Percentiles rank a stretch among this genome's conserved stretches.
Conservation (phyloP, 1,140 invertebrate genomes). For the Dufourea novaeangliae region DNA sequence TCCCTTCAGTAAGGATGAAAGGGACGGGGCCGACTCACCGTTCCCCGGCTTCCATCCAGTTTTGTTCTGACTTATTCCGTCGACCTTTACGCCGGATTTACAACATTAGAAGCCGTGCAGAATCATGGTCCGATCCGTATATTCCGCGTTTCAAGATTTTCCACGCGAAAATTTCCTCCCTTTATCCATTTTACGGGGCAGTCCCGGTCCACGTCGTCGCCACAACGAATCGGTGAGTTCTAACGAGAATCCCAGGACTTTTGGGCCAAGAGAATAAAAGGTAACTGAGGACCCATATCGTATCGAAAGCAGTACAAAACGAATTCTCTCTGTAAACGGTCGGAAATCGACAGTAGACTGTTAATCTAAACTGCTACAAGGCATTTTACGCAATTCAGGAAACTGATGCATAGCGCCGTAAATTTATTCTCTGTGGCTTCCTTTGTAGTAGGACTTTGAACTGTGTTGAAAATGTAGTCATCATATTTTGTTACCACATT, state of each 20-base stretch:
- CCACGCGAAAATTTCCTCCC: slow-evolving; percentile 5
- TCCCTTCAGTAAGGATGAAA: slow-evolving; percentile 59
- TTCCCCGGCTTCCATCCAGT: slow-evolving; percentile 22
- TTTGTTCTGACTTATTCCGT: slow-evolving; percentile 22
- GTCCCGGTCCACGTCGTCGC: background rate
- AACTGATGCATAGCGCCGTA: no score
- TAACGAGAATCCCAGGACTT: slow-evolving; percentile 9
- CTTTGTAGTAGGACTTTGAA: no score
- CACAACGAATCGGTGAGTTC: background rate
- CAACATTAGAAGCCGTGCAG: slow-evolving; percentile 5
- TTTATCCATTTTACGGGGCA: background rate
- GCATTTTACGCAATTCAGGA: background rate
- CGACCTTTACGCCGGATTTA: slow-evolving; percentile 35
- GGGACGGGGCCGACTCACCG: slow-evolving; percentile 27
- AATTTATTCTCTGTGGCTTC: no score
- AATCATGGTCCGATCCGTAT: no score
- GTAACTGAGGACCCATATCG: background rate
- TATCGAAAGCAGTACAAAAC: slow-evolving; percentile 15
- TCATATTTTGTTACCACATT: no score
- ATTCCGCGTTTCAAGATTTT: slow-evolving; percentile 20
- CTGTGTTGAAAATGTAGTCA: no score
- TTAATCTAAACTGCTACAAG: background rate
- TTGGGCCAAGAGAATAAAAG: background rate
- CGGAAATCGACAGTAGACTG: slow-evolving; percentile 11
- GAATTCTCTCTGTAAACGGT: slow-evolving; percentile 19